Conservation (phyloP, 1,140 invertebrate species). For the Potamilus streckersoni region DNA sequence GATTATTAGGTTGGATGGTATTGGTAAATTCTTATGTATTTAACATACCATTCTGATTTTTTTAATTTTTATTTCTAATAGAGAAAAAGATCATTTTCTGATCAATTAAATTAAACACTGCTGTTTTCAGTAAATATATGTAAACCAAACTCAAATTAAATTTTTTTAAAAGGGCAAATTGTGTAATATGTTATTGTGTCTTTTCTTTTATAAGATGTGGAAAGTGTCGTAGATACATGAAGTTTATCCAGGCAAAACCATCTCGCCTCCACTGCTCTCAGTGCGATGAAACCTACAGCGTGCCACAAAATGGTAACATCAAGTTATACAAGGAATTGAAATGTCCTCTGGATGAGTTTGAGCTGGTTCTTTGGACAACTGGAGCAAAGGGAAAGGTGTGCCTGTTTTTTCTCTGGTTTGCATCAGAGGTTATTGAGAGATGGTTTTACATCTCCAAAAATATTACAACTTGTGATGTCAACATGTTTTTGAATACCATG, state of each 20-base stretch:
- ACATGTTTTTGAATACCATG: too few relatives aligned
- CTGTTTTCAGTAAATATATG: too few relatives aligned
- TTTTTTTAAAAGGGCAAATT: too few relatives aligned
- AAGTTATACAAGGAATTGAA: conserved; percentile 95
- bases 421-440: background rate
- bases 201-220: conserved; percentile 80
- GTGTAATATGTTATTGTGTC: background rate
- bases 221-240: conserved; percentile 97
- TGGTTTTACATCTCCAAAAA: background rate
- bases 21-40: too few relatives aligned
- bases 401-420: background rate
- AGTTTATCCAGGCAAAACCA: conserved; percentile 95
- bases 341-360: conserved; percentile 98
- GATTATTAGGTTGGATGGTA: too few relatives aligned
- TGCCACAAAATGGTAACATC: conserved; percentile 94
- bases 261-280: conserved; percentile 92
- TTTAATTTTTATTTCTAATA: too few relatives aligned
- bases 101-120: too few relatives aligned
- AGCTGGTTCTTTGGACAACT: conserved; percentile 92
- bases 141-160: too few relatives aligned
- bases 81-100: too few relatives aligned
- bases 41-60: too few relatives aligned
- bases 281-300: conserved; percentile 90
- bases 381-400: conserved; percentile 85
- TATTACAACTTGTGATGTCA: background rate